phyloP scores from a whole-genome alignment of 2,888 invertebrate species.

The Amiota communis region DNA sequence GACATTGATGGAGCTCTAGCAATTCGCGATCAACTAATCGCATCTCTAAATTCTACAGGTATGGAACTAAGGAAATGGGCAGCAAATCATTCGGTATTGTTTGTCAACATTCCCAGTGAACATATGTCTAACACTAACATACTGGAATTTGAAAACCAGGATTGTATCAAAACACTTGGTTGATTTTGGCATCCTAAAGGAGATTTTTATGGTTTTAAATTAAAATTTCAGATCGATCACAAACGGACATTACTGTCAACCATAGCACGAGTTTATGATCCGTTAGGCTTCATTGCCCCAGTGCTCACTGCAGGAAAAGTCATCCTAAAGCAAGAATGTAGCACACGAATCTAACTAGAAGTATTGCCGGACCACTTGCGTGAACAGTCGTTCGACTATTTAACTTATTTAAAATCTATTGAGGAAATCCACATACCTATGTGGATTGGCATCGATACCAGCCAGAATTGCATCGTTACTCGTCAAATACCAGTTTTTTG shows the following conservation, averaged over 20 bases:
- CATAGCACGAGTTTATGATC: conserved; percentile 1
- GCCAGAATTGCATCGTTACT: too few species aligned
- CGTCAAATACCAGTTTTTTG: too few species aligned
- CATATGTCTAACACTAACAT: not conserved
- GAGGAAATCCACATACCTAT: too few species aligned
- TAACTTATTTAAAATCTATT: too few species aligned
- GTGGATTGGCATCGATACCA: too few species aligned
- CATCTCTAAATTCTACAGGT: not conserved
- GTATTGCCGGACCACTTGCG: too few species aligned
- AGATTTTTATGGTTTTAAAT: conserved; percentile 11
- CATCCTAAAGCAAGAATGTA: conserved; percentile 14
- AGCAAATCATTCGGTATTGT: not conserved
- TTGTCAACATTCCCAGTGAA: not conserved
- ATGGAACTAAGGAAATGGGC: conserved; percentile 16
- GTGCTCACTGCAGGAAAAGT: not conserved
- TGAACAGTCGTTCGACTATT: too few species aligned
- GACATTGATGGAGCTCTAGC: not conserved
- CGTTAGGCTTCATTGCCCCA: conserved; percentile 1
- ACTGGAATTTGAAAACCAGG: not conserved
- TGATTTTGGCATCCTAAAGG: conserved; percentile 18
- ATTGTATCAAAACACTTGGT: not conserved
- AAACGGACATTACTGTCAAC: not conserved
- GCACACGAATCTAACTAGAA: too few species aligned
- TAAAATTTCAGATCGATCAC: not conserved
- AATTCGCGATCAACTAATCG: conserved; percentile 13